Percentiles rank a stretch among this genome's conserved stretches.
Conservation (phyloP, 2,888 invertebrate species). For the Spialia ferax region DNA sequence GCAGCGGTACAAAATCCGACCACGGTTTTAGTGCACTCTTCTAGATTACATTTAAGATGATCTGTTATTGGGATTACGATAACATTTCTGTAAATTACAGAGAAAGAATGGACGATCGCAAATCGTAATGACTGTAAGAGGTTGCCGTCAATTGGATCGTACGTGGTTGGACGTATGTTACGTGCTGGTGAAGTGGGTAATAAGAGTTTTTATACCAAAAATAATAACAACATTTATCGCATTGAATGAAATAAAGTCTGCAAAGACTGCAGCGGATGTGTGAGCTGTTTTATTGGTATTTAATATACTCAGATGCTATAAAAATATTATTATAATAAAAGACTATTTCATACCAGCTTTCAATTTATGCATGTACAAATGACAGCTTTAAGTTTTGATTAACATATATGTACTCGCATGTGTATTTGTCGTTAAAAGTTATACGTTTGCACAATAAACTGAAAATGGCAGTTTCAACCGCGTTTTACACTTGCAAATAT, state of each 20-base stretch:
- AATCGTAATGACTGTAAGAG: neutral
- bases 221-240: neutral
- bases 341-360: too few relatives aligned
- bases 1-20: conserved; percentile 21
- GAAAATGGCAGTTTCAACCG: conserved; percentile 24
- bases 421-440: conserved; percentile 13
- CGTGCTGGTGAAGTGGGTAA: neutral
- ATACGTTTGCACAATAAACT: conserved; percentile 28
- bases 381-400: neutral
- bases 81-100: conserved; percentile 7
- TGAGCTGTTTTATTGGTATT: too few relatives aligned
- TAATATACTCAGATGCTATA: too few relatives aligned
- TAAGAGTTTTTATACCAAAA: neutral
- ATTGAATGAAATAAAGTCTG: neutral
- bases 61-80: conserved; percentile 11
- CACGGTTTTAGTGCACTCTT: conserved; percentile 4
- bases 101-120: conserved; percentile 1
- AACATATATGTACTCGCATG: neutral
- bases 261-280: neutral
- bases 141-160: neutral
- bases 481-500: conserved; percentile 36
- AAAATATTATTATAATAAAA: too few relatives aligned
- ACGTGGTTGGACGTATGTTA: neutral
- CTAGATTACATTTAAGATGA: conserved; percentile 26
- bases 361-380: neutral